These are phyloP conservation scores for Dinothrombium tinctorium DNA, from an alignment of 1,140 invertebrate genomes.

Conservation along the genomic window DNA sequence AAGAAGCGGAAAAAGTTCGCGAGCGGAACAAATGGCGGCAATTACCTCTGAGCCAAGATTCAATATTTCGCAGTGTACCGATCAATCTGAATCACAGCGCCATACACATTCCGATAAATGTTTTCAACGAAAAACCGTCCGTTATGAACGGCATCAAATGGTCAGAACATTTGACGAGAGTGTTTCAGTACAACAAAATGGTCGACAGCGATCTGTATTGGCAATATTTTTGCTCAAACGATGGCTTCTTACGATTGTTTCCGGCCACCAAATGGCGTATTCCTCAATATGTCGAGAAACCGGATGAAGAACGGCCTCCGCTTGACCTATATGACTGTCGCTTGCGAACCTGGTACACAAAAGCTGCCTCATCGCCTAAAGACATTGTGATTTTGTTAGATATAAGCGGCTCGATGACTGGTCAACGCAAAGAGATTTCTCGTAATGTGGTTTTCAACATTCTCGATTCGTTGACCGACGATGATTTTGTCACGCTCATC, in stretches of 20 bases:
- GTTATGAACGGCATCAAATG: constrained; percentile 52
- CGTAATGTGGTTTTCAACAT: constrained; percentile 59
- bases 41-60: not conserved
- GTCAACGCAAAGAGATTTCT: constrained; percentile 55
- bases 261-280: constrained; percentile 29
- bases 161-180: constrained; percentile 56
- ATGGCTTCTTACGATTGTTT: constrained; percentile 71
- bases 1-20: no score
- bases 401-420: constrained; percentile 89
- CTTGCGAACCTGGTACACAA: constrained; percentile 74
- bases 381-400: constrained; percentile 90
- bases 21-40: not conserved
- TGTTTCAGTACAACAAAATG: constrained; percentile 60
- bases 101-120: constrained; percentile 79
- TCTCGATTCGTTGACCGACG: constrained; percentile 83
- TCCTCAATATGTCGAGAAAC: constrained; percentile 1
- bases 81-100: constrained; percentile 61
- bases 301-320: not conserved
- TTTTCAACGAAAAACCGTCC: constrained; percentile 51
- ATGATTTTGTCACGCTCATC: constrained; percentile 42
- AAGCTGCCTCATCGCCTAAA: constrained; percentile 88
- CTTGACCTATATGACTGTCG: constrained; percentile 70
- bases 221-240: constrained; percentile 86
- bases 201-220: constrained; percentile 66
- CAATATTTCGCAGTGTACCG: no score